Evolutionary conservation across 2,888 invertebrate genomes (phyloP), one percentile per base, ranked within the genome.

Genomic region (Charanyca ferruginea): DNA sequence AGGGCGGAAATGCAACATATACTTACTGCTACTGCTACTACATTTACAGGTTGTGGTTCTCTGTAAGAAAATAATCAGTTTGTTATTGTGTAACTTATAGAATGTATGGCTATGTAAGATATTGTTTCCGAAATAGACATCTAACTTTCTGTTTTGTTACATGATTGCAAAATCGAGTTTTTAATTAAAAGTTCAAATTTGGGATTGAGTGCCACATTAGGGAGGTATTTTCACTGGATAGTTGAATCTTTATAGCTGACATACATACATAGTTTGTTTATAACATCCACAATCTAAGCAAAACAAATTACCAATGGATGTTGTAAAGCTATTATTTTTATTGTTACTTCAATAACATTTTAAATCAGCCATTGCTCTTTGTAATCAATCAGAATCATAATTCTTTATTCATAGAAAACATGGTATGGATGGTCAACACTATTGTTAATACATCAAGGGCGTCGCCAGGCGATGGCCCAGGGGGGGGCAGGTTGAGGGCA

Each of bases 1-100:
- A 98, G 92, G 47, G 97, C 97, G 60, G 96, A 93, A 83, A 97
- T 97, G 86, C 98, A 98, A 76, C 97, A 95, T 82, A 97, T 91
- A 77, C 97, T 97, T 13, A 96, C 96, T 73, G 97, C 94, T 38
- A 97, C 96, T 55, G 97, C 96, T 55, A 97, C 95, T 66, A 96
- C 96, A 87, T 97, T 97, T 35, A 94, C 89, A 62, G 97, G 96
- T 83, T 96, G 96, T 77, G 94, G 96, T 79, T 94, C 91, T 89
- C 96, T 96, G 91, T 79, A 94, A 86, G 7, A 3, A 38, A 16
- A 38, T 38, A 38, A 3, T 16, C 16, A 38, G 3, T 16, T 16
- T 0, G 3, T 38, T 35, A 35, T 35, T 35, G 3, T 13, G 13
- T 13, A 28, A n/a, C n/a, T n/a, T n/a, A n/a, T n/a, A n/a, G n/a